Evolutionary conservation across 2,113 vertebrate species (phyloP).

Genomic region (Nothoprocta pentlandii): DNA sequence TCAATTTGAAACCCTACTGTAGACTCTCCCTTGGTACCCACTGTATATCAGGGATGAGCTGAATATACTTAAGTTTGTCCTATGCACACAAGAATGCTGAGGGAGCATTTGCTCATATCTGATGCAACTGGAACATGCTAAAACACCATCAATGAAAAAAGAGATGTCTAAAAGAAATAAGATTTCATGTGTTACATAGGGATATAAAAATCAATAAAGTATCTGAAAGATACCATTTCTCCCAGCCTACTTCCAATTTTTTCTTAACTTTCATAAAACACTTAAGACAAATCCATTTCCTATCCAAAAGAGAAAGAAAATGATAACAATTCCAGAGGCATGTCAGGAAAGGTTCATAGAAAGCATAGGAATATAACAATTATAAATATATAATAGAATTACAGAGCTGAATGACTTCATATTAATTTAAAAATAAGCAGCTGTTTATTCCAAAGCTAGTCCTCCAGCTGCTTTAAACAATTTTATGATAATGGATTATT

Average conservation of each 20-base stretch:
- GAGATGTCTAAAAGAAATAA: not conserved
- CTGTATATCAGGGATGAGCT: not conserved
- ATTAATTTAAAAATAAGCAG: slow-evolving; percentile 1
- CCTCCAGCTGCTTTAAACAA: not conserved
- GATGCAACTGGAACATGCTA: not conserved
- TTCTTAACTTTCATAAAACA: not conserved
- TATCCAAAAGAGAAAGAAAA: not conserved
- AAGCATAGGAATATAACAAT: not conserved
- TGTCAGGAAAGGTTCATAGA: not conserved
- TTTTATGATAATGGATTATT: not conserved
- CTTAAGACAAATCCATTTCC: not conserved
- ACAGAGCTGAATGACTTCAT: not conserved
- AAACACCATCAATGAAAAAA: not conserved
- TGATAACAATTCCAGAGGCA: not conserved
- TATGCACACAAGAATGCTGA: not conserved
- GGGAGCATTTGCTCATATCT: not conserved
- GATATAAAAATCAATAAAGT: not conserved
- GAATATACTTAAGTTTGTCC: not conserved
- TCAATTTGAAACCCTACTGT: not conserved
- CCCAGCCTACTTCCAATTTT: not conserved
- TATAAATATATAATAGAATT: not conserved
- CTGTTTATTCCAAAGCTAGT: not conserved
- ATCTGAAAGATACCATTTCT: not conserved
- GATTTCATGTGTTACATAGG: not conserved
- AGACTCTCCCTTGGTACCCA: not conserved